Evolutionary conservation across 1,140 invertebrate species (phyloP).

Genomic region (Bombus balteatus): DNA sequence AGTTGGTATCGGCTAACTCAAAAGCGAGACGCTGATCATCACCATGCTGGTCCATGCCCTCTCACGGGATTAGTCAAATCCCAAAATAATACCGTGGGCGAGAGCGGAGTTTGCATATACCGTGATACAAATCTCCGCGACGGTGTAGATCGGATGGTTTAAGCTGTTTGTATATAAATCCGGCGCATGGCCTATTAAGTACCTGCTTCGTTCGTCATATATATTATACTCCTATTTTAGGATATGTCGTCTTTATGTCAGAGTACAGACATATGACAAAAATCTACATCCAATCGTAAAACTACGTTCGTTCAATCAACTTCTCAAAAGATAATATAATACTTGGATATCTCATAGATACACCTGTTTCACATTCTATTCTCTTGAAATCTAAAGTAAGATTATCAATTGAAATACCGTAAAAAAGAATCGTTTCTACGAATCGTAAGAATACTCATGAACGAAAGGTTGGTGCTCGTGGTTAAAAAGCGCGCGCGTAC

Average conservation of each 20-base stretch:
- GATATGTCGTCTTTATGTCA: not conserved
- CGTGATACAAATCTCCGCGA: constrained; percentile 49
- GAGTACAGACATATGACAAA: not conserved
- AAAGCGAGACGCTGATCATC: constrained; percentile 51
- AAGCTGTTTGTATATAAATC: constrained; percentile 41
- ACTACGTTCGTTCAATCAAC: not conserved
- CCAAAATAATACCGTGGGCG: constrained; percentile 65
- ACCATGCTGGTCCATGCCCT: constrained; percentile 59
- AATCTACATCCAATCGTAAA: not conserved
- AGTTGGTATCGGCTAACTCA: not conserved
- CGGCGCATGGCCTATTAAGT: not conserved
- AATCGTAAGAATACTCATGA: constrained; percentile 20
- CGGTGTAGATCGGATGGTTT: constrained; percentile 57
- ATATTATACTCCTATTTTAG: not conserved
- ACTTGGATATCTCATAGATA: not conserved
- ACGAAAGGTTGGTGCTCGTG: not conserved
- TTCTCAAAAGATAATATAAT: not conserved
- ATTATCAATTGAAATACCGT: not conserved
- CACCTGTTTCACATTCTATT: not conserved
- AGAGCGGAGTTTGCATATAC: constrained; percentile 18
- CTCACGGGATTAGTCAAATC: constrained; percentile 69
- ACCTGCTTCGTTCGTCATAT: not conserved
- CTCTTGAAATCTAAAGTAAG: not conserved
- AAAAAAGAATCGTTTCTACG: not conserved
- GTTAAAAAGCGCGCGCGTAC: constrained; percentile 35